phyloP scores from a whole-genome alignment of 1,140 invertebrate species.

The Cydia fagiglandana region DNA sequence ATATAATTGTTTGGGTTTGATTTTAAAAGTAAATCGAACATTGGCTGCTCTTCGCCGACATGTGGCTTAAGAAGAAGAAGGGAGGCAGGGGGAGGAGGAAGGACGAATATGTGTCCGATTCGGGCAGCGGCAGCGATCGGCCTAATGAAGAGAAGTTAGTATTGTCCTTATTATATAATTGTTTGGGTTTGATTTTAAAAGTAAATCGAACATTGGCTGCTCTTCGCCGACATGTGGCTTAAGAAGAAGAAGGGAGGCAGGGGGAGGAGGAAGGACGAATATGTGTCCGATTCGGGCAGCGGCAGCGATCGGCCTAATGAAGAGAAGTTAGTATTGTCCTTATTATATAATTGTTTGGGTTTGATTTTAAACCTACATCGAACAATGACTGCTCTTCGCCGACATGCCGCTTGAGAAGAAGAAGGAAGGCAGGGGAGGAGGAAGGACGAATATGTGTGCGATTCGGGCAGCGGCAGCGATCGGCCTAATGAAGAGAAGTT shows the following conservation, averaged over 20 bases:
- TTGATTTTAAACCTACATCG: slow-evolving; percentile 83
- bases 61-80: slow-evolving; percentile 82
- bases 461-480: slow-evolving; percentile 83
- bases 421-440: slow-evolving; percentile 75
- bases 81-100: slow-evolving; percentile 79
- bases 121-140: slow-evolving; percentile 82
- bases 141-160: slow-evolving; percentile 57
- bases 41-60: slow-evolving; percentile 87
- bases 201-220: slow-evolving; percentile 78
- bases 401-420: slow-evolving; percentile 86
- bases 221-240: slow-evolving; percentile 92
- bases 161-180: no score
- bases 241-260: slow-evolving; percentile 78
- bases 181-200: no score
- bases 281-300: slow-evolving; percentile 85
- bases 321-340: slow-evolving; percentile 48
- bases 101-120: slow-evolving; percentile 86
- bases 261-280: slow-evolving; percentile 82
- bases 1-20: no score
- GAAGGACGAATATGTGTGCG: slow-evolving; percentile 85
- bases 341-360: no score
- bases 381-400: slow-evolving; percentile 90
- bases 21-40: slow-evolving; percentile 66
- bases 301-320: slow-evolving; percentile 78
- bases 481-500: slow-evolving; percentile 65